phyloP scores from a whole-genome alignment of 1,140 invertebrate species.

The Drosophila mayri region DNA sequence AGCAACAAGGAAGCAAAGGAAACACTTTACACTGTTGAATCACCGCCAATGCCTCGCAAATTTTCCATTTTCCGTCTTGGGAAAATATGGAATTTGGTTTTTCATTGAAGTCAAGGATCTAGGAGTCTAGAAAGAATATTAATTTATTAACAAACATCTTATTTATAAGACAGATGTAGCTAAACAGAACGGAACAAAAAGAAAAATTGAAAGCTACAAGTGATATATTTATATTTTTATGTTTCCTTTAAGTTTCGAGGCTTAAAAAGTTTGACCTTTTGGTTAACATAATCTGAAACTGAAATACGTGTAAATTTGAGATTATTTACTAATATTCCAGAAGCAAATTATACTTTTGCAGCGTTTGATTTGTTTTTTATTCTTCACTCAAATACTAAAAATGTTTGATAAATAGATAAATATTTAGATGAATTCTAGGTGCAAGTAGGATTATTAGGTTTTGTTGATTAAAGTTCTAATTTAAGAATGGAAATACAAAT shows the following conservation, averaged over 20 bases:
- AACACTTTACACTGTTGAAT: slow-evolving; percentile 22
- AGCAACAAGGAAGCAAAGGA: slow-evolving; percentile 15
- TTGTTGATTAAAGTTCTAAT: not conserved
- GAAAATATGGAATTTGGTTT: not conserved
- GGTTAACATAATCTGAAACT: no score
- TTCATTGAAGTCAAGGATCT: slow-evolving; percentile 6
- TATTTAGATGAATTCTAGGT: no score
- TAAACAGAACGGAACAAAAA: not conserved
- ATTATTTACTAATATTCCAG: no score
- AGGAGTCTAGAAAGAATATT: not conserved
- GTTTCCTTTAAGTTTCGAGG: no score
- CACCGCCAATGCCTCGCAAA: slow-evolving; percentile 16
- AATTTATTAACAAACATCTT: not conserved
- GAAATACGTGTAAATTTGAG: no score
- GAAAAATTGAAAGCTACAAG: not conserved
- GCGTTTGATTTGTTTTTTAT: no score
- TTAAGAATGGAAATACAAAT: no score
- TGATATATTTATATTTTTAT: no score
- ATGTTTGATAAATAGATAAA: no score
- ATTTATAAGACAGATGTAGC: not conserved
- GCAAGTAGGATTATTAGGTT: not conserved
- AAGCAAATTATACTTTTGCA: no score
- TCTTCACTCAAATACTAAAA: no score
- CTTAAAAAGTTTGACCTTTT: no score
- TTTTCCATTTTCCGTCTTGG: slow-evolving; percentile 11